phyloP scores from a whole-genome alignment of 1,140 invertebrate genomes.

The Aplysia californica region DNA sequence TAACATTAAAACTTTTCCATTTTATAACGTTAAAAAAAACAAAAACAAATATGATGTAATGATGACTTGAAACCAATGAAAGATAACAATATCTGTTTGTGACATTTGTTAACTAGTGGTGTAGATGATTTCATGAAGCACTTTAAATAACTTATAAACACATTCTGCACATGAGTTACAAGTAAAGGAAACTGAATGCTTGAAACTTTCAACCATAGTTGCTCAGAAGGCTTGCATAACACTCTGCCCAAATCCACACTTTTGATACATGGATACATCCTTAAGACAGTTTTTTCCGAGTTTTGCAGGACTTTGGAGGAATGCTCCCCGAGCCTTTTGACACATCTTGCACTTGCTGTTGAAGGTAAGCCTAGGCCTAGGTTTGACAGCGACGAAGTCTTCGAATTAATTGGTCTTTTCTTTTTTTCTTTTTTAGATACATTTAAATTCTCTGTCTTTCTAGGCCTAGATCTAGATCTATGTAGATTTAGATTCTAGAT shows the following conservation, averaged over 20 bases:
- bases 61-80: no score
- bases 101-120: no score
- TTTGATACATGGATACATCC: no score
- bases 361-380: constrained; percentile 42
- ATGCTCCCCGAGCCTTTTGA: constrained; percentile 48
- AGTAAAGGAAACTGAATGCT: no score
- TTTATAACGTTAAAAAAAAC: neutral
- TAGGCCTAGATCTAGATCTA: neutral
- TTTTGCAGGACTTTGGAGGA: constrained; percentile 55
- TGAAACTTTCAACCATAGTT: no score
- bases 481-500: neutral
- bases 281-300: constrained; percentile 50
- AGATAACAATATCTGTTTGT: no score
- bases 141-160: no score
- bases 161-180: no score
- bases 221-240: no score
- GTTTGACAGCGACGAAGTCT: neutral
- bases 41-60: no score
- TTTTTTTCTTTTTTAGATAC: neutral
- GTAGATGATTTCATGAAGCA: no score
- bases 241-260: no score
- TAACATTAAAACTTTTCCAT: neutral
- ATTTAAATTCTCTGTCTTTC: neutral
- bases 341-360: constrained; percentile 48
- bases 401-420: neutral